Base-by-base conservation (phyloP, 2,797 vertebrate species). In the Cossypha dichroa region DNA sequence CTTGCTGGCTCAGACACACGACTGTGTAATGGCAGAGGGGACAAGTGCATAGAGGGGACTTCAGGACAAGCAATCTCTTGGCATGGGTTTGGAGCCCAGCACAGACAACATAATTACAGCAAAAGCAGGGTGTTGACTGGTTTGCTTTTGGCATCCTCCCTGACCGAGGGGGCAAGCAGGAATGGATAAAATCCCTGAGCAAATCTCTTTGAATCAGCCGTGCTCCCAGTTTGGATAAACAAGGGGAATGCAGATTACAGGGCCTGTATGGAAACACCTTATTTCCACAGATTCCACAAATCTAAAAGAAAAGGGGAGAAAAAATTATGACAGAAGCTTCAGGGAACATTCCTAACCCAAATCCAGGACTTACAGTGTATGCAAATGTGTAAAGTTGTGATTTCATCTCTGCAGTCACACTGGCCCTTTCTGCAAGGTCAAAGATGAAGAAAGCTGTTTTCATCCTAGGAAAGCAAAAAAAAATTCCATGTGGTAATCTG, bases 391-490 rank as follows among this genome's bases (percentile, higher is more conserved):
- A 98, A 51, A 98, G 98, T 11, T 96, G 97, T 43, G 96, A 90
- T 90, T 97, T 98, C 52, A 91, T 77, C 22, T 95, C 72, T 15
- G 92, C 60, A 46, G 97, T 83, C 62, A 97, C 48, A 4, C 77
- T 70, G 58, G 93, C 90, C 4, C 63, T 96, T 89, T 98, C 99
- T 74, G 99, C 99, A 87, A 99, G 98, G 97, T 99, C 99, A 96
- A 99, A 99, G 96, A 99, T 98, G 97, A 99, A 99, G 98, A 99
- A 99, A 45, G 99, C 98, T 16, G 98, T 99, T 98, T 99, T 99
- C 99, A 99, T 99, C 98, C 99, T 99, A 72, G 97, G 38, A 63
- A 78, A 70, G 51, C 3, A 63, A 97, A 96, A 97, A 90, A 97
- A 96, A 59, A 12, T 51, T 77, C 64, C 51, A 40, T 36, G 26